A percentile compares a stretch with the other conserved stretches of the same genome.
Evolutionary conservation across 1,140 invertebrate species (phyloP).

Genomic region (Brachionus plicatilis): DNA sequence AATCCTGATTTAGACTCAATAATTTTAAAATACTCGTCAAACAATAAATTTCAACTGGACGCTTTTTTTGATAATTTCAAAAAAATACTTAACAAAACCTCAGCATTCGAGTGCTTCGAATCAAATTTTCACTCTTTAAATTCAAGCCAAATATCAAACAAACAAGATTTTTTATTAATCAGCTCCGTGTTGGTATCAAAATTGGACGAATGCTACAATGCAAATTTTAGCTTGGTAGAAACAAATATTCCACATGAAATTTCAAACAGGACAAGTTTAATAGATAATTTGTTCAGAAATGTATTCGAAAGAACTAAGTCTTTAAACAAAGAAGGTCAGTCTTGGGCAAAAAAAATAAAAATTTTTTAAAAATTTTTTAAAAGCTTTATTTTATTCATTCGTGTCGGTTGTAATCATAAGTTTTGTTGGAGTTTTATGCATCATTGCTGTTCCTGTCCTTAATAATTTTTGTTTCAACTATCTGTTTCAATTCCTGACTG

Average conservation of each 20-base stretch:
- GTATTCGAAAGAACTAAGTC: background rate
- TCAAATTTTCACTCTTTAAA: background rate
- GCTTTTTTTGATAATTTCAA: background rate
- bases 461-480: slow-evolving; percentile 26
- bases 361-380: background rate
- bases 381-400: slow-evolving; percentile 19
- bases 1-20: background rate
- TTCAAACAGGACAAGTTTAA: background rate
- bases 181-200: background rate
- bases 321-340: background rate
- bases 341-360: background rate
- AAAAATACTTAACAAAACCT: background rate
- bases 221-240: background rate
- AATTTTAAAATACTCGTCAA: background rate
- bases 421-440: slow-evolving; percentile 3
- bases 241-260: background rate
- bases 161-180: background rate
- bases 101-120: background rate
- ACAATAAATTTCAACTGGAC: background rate
- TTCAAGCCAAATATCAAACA: background rate
- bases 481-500: slow-evolving; percentile 41
- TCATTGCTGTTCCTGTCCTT: background rate
- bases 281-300: background rate
- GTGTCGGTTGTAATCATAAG: background rate
- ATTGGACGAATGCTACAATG: background rate